Evolutionary conservation across 2,888 invertebrate species (phyloP), one percentile per base, ranked within the genome.

Genomic region (Salpingus planirostris): DNA sequence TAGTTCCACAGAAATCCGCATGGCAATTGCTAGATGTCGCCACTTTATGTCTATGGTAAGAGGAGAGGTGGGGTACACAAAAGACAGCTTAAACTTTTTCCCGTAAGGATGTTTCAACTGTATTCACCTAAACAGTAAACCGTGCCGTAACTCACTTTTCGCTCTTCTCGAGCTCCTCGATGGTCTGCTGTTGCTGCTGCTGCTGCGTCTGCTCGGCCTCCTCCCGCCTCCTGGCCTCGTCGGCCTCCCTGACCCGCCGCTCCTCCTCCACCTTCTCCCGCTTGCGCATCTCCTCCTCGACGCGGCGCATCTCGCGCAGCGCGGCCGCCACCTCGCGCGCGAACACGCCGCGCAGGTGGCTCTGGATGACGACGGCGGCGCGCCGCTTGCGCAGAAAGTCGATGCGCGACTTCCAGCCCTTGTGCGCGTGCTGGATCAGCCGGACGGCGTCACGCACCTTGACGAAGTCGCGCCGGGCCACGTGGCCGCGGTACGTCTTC

Each of bases 311-410:
- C 68, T 91, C 90, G 3, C 89, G 65, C 39, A 92, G 62, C 0
- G 91, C 90, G 1, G 83, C 73, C 0, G 90, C 90, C 4, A 84
- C 89, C 66, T 91, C 90, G 41, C 92, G 68, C 0, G 90, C 92
- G 66, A 91, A 92, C 49, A 89, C 88, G 2, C 92, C 92, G 6
- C 91, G 68, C 41, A 91, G 65, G 59, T 85, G 88, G 36, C 86
- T 74, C 66, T 92, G 91, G 42, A 92, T 83, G 11, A 89, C 80
- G 46, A 91, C 73, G 0, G 83, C 86, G 0, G 91, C 87, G 38
- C 91, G 70, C n/a, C 88, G 73, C 57, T 81, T 76, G 24, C 79
- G 71, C 46, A 91, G 68, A 67, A 89, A 91, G 46, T 76, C 73
- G 33, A 90, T 81, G 27, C 90, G 72, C 41, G 80, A 73, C 62